These are phyloP conservation scores for Pterophyllum scalare DNA, from an alignment of 2,113 vertebrate genomes.

Conservation along the genomic window DNA sequence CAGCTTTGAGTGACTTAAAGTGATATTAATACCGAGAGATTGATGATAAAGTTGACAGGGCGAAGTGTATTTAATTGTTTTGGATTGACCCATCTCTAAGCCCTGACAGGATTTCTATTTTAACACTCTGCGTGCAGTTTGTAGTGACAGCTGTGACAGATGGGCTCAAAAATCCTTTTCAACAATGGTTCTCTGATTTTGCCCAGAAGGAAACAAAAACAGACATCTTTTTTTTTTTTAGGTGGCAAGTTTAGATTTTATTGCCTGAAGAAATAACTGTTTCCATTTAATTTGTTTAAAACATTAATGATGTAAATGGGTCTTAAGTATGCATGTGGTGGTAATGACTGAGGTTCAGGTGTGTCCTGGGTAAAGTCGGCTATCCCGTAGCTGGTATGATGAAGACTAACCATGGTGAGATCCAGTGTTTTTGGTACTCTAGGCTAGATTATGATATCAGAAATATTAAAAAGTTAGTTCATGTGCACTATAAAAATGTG, in stretches of 20 bases:
- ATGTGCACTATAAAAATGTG: not conserved
- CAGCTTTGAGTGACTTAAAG: not conserved
- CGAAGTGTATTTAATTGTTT: not conserved
- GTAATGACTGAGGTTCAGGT: not conserved
- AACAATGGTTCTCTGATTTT: not conserved
- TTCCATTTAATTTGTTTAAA: not conserved
- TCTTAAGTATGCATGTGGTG: not conserved
- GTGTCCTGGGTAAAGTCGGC: not conserved
- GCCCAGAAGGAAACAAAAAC: not conserved
- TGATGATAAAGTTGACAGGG: not conserved
- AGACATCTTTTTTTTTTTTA: not conserved
- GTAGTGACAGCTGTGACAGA: conserved; percentile 1
- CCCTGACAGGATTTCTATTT: conserved; percentile 7
- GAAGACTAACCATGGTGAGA: not conserved
- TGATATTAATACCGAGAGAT: not conserved
- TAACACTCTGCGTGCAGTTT: not conserved
- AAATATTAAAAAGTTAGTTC: not conserved
- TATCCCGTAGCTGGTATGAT: not conserved
- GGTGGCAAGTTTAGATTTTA: not conserved
- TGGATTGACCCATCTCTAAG: not conserved
- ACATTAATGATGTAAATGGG: rapidly evolving
- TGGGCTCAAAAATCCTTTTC: not conserved
- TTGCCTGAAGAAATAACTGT: not conserved
- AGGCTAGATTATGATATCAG: no score
- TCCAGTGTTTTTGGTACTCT: no score